Base-by-base conservation (phyloP, 2,888 invertebrate genomes). In the Nomada goodeniana region DNA sequence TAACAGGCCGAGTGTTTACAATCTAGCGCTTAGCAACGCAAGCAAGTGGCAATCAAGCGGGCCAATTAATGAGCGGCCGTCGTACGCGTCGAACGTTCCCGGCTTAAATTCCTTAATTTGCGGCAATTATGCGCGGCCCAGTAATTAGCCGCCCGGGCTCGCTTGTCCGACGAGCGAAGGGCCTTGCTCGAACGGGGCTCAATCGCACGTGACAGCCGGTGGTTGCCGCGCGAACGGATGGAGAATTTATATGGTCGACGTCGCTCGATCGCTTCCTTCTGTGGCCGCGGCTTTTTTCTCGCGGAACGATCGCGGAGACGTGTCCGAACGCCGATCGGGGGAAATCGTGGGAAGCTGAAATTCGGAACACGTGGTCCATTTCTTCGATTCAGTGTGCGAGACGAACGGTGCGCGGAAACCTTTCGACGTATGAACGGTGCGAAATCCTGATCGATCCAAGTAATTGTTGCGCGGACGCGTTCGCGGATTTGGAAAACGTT, bases 1-100 rank as follows among this genome's bases (percentile, higher is more conserved):
- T 91, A 92, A 86, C 86, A 80, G 70, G 80, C 88, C 80, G 87
- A 91, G 90, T 91, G 91, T 92, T 92, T 92, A 90, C 91, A 91
- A 91, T 91, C 90, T 90, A 91, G 87, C 88, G 88, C 86, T 88
- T 89, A 87, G 89, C 86, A 83, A 82, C 77, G 83, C 70, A 60
- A 60, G 86, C 88, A 89, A 89, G 87, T 88, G 89, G 90, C 90
- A 91, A 91, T 91, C 91, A 90, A 89, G 83, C 88, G 86, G 81
- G 88, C 89, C 87, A 90, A 91, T 91, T 92, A 91, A 91, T 89
- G 88, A 91, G 88, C 88, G 83, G 55, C 61, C 77, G 70, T 60
- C 76, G 52, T 71, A 70, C 73, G 72, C 76, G 68, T 76, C 75
- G 76, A 44, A 74, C 84, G 82, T 85, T 85, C 83, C 81, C 61